phyloP scores from a whole-genome alignment of 2,888 invertebrate species.

The Caenorhabditis angaria region DNA sequence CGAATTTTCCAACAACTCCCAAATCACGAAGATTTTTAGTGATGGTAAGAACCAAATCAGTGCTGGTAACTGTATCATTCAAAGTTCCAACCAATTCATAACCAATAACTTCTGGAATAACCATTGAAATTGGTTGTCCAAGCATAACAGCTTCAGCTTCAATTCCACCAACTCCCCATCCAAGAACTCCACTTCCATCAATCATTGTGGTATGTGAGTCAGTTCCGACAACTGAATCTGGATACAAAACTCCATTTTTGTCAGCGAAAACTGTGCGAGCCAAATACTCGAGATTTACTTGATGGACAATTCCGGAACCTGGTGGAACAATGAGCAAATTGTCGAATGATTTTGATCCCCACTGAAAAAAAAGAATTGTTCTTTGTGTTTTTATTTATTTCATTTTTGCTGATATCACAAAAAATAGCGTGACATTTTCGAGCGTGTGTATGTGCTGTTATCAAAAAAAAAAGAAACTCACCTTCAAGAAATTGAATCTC shows the following conservation, averaged over 20 bases:
- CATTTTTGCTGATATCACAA: not conserved
- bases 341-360: slow-evolving; percentile 93
- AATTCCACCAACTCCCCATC: slow-evolving; percentile 86
- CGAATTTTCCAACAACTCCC: slow-evolving; percentile 97
- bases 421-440: slow-evolving; percentile 36
- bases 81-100: slow-evolving; percentile 86
- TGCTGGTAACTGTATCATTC: slow-evolving; percentile 87
- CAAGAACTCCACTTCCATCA: slow-evolving; percentile 83
- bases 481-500: slow-evolving; percentile 93
- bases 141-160: slow-evolving; percentile 99
- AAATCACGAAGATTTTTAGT: slow-evolving; percentile 92
- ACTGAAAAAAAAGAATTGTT: slow-evolving; percentile 76
- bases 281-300: slow-evolving; percentile 87
- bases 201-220: slow-evolving; percentile 99
- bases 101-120: slow-evolving; percentile 81
- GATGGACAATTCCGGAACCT: slow-evolving; percentile 96
- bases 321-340: slow-evolving; percentile 98
- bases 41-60: slow-evolving; percentile 94
- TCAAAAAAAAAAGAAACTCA: slow-evolving; percentile 72
- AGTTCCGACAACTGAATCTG: slow-evolving; percentile 93
- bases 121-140: slow-evolving; percentile 95
- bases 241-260: slow-evolving; percentile 79
- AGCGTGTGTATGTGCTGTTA: not conserved
- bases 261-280: slow-evolving; percentile 61
- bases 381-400: slow-evolving; percentile 3